Base-by-base conservation (phyloP, 2,888 invertebrate species). In the Diadromus collaris region DNA sequence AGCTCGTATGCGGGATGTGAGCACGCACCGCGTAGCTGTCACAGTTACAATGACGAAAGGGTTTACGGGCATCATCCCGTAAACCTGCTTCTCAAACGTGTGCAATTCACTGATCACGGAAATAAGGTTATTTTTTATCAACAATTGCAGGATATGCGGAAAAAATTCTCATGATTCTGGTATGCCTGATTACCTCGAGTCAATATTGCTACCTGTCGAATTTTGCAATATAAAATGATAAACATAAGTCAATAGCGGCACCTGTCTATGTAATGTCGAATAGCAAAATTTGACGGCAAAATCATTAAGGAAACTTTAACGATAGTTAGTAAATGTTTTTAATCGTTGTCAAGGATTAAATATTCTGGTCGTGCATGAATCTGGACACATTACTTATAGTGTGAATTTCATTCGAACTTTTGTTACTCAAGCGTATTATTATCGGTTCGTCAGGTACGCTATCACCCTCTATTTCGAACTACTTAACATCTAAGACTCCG, bases 401-500 rank as follows among this genome's bases (percentile, higher is more conserved):
- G 29, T 27, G 6, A 29, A 27, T 56, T 16, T 10, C 13, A 13
- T 29, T 51, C 5, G 44, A 41, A 29, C 44, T 44, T 46, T 27
- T 27, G 16, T 13, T 16, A n/a, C 44, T n/a, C 2, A 46, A 65
- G 48, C 44, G n/a, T n/a, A 32, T 65, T n/a, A 32, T 65, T 48
- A 21, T 65, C 48, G 21, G 13, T 48, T n/a, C 27, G 32, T n/a
- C 24, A 6, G 13, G 61, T 38, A 27, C 1, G 10, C 24, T 63
- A 71, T 71, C 6, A 41, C 5, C 19, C 27, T 38, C 34, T 61
- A 61, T 71, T 71, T 71, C 13, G 29, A 13, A 63, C 41, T 19
- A n/a, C 38, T 51, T 51, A 51, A 34, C 38, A 63, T 51, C 65
- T 56, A 32, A 84, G 96, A 95, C 95, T 95, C 95, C 95, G 96